Evolutionary conservation across 1,140 invertebrate genomes (phyloP), one percentile per base, ranked within the genome.

Genomic region (Lanistes nyassanus): DNA sequence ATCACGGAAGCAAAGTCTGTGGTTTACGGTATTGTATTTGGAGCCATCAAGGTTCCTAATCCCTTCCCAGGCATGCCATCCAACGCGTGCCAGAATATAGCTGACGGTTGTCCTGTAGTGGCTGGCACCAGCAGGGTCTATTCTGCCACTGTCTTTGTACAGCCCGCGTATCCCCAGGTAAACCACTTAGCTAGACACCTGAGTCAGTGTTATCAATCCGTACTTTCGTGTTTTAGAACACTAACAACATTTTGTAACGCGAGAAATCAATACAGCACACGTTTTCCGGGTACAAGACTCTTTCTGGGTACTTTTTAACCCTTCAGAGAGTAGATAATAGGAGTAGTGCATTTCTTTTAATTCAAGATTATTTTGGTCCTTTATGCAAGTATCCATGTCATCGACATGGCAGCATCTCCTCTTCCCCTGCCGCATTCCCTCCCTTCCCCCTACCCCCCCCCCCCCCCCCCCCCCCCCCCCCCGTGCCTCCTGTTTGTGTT

Each of bases 351-450:
- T 60, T 29, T 60, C 31, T 29, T 21, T 60, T 29, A 26, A 26
- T 29, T 60, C 21, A 7, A 26, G 23, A 26, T 60, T 29, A 7
- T 60, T 29, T 21, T 60, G 23, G 7, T 60, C 56, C n/a, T n/a
- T n/a, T n/a, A n/a, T n/a, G n/a, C n/a, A n/a, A n/a, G n/a, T n/a
- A n/a, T n/a, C n/a, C n/a, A n/a, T n/a, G n/a, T n/a, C n/a, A n/a
- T n/a, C n/a, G 7, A 26, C 56, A 26, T 60, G 23, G 7, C 31
- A 23, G 7, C 31, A 23, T 21, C 31, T 29, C 21, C 21, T 29
- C 56, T 60, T 60, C 56, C 31, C 31, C 56, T 60, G n/a, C 56
- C 31, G n/a, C 56, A 26, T 60, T 31, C 31, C 31, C 56, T 60
- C 31, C 56, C 31, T 60, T 31, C 31, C 31, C n/a, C n/a, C n/a